These are phyloP conservation scores for Matsumyia berberina DNA, from an alignment of 2,888 invertebrate genomes.

Conservation along the genomic window DNA sequence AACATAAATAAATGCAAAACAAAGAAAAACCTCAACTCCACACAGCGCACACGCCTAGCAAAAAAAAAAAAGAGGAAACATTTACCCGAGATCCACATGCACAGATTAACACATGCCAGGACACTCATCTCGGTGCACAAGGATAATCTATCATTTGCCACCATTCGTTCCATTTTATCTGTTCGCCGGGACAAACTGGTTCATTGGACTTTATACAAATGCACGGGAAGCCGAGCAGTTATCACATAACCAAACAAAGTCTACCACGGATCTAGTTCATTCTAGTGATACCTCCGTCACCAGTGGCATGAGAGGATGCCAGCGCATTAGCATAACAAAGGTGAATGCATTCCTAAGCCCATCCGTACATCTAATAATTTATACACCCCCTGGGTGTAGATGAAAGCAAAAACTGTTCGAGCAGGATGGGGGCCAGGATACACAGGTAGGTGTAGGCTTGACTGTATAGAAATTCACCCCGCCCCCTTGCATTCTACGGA, in stretches of 20 bases:
- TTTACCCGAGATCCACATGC: conserved; percentile 42
- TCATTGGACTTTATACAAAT: conserved; percentile 67
- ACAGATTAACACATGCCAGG: conserved; percentile 55
- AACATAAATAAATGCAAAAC: conserved; percentile 34
- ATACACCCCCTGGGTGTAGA: conserved; percentile 40
- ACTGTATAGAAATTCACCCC: not conserved
- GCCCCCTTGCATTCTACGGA: not conserved
- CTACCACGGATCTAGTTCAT: conserved; percentile 53
- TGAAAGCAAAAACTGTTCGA: conserved; percentile 19
- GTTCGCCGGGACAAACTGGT: conserved; percentile 43
- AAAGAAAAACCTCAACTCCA: not conserved
- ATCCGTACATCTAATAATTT: conserved; percentile 54
- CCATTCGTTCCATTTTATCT: conserved; percentile 55
- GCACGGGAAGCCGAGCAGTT: conserved; percentile 34
- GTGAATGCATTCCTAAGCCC: conserved; percentile 57
- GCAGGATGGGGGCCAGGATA: no score
- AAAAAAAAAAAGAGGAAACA: not conserved
- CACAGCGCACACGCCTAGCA: no score
- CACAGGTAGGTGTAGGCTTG: not conserved
- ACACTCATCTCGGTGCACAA: conserved; percentile 29
- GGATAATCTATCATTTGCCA: conserved; percentile 51
- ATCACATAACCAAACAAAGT: conserved; percentile 28
- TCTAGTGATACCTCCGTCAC: conserved; percentile 17
- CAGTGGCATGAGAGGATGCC: conserved; percentile 44
- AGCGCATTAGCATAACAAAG: conserved; percentile 68